Conservation (phyloP, 2,888 invertebrate species). For the Caenorhabditis sp. region DNA sequence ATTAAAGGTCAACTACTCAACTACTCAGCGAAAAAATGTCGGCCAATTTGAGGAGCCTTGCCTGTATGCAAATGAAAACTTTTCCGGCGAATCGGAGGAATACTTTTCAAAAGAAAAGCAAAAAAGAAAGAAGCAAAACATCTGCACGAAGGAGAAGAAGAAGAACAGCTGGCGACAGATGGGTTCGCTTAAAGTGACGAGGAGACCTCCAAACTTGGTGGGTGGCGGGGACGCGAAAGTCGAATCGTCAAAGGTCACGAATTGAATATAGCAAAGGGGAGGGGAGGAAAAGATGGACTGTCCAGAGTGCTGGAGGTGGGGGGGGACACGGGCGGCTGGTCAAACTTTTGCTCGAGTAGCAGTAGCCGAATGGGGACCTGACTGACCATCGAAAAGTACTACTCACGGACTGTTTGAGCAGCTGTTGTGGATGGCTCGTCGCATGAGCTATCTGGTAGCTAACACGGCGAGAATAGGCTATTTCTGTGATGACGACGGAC, state of each 20-base stretch:
- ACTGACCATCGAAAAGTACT: conserved; percentile 42
- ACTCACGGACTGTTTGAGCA: conserved; percentile 44
- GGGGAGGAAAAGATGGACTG: neutral
- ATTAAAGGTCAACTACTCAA: neutral
- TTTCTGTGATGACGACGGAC: neutral
- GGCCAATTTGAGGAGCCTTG: neutral
- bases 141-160: conserved; percentile 2
- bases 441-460: neutral
- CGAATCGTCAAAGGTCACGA: conserved; percentile 46
- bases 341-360: too few relatives aligned
- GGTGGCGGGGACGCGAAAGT: too few relatives aligned
- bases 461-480: neutral
- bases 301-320: neutral
- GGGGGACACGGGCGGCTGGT: conserved; percentile 51
- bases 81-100: too few relatives aligned
- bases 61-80: neutral
- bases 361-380: conserved; percentile 23
- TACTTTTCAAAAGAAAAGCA: too few relatives aligned
- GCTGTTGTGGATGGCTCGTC: conserved; percentile 21
- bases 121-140: too few relatives aligned
- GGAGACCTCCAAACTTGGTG: conserved; percentile 6
- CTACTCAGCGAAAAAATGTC: too few relatives aligned
- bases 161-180: conserved; percentile 60
- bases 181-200: neutral
- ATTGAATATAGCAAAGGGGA: neutral